A percentile compares a stretch with the other conserved stretches of the same genome.
These are phyloP conservation scores for Polia nebulosa DNA, from an alignment of 2,888 invertebrate species.

Conservation along the genomic window DNA sequence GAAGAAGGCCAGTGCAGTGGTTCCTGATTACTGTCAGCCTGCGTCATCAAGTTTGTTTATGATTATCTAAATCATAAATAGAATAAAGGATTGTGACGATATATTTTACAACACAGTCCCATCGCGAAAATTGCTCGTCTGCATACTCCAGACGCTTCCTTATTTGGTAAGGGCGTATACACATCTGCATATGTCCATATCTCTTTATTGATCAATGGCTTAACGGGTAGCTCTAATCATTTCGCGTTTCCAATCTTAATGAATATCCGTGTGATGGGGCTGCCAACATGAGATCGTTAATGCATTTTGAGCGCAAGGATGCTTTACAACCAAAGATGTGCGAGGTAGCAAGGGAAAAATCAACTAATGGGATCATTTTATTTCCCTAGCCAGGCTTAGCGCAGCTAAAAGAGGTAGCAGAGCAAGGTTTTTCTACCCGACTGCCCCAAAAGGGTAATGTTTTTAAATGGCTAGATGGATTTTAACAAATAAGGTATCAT, in stretches of 20 bases:
- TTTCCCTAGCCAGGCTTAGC: no score
- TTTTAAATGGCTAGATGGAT: no score
- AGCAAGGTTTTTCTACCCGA: no score
- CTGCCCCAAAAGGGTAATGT: no score
- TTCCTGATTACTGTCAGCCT: no score
- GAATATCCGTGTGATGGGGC: conserved; percentile 74
- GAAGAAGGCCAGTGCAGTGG: no score
- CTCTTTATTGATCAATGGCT: conserved; percentile 77
- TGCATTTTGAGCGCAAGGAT: conserved; percentile 11
- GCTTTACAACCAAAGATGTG: not conserved
- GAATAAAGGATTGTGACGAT: not conserved
- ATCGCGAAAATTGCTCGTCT: conserved; percentile 10
- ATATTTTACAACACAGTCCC: not conserved
- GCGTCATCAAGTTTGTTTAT: no score
- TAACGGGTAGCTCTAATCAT: conserved; percentile 71
- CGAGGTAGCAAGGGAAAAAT: not conserved
- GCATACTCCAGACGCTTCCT: conserved; percentile 50
- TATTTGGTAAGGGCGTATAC: conserved; percentile 68
- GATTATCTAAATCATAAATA: no score
- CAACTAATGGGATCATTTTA: no score
- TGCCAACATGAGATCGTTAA: conserved; percentile 62
- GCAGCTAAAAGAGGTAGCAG: no score
- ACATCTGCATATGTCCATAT: conserved; percentile 77
- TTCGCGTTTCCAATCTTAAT: conserved; percentile 79
- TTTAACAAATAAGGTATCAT: no score